These are phyloP conservation scores for Scaptomyza polygonia DNA, from an alignment of 2,888 invertebrate species.

Conservation along the genomic window DNA sequence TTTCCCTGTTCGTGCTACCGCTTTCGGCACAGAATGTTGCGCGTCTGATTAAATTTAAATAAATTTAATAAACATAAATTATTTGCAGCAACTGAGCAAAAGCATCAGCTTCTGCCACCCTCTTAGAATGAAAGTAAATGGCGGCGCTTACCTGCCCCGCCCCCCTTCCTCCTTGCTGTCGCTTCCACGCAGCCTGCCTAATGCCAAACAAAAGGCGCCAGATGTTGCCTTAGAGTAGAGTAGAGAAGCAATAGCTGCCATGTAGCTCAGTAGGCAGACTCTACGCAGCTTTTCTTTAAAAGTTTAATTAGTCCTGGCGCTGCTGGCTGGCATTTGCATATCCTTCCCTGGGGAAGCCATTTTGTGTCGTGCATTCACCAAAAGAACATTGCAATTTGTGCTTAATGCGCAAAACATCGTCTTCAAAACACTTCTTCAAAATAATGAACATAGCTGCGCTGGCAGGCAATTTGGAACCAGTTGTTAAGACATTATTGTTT, in stretches of 20 bases:
- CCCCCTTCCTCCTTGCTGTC: slow-evolving; percentile 4
- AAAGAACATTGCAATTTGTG: slow-evolving; percentile 68
- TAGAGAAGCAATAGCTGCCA: not conserved
- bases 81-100: slow-evolving; percentile 62
- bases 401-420: slow-evolving; percentile 67
- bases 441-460: slow-evolving; percentile 22
- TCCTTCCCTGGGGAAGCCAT: slow-evolving; percentile 60
- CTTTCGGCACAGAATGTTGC: slow-evolving; percentile 39
- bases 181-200: slow-evolving; percentile 50
- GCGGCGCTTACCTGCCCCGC: slow-evolving; percentile 67
- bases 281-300: slow-evolving; percentile 70
- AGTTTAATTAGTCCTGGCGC: slow-evolving; percentile 74
- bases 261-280: slow-evolving; percentile 30
- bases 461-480: slow-evolving; percentile 46
- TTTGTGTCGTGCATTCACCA: slow-evolving; percentile 44
- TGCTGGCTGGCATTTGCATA: slow-evolving; percentile 70
- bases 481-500: slow-evolving; percentile 46
- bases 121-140: slow-evolving; percentile 55
- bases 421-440: slow-evolving; percentile 17
- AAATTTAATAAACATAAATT: slow-evolving; percentile 84
- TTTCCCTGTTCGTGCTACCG: slow-evolving; percentile 13
- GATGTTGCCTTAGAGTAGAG: slow-evolving; percentile 62
- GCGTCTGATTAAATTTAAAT: slow-evolving; percentile 84
- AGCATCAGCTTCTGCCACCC: slow-evolving; percentile 46
- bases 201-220: slow-evolving; percentile 72